Base-by-base conservation (phyloP, 2,888 invertebrate species). In the Hypolimnas misippus region DNA sequence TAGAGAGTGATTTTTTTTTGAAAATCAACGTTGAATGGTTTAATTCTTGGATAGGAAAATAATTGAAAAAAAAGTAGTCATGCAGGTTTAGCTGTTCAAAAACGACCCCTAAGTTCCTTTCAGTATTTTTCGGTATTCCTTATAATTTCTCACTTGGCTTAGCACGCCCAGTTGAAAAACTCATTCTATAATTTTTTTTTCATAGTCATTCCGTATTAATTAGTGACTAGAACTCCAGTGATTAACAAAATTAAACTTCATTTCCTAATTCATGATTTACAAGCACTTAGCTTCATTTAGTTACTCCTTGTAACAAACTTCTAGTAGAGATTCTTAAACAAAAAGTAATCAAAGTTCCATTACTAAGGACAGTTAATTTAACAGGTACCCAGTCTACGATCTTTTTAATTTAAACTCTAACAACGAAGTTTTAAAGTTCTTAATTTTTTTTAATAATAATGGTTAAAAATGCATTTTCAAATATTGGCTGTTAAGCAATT, bases 381-480 rank as follows among this genome's bases (percentile, higher is more conserved):
- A 42, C 42, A 42, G 17, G 42, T 42, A 10, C 16, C 10, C 17
- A 8, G 10, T 7, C 17, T 17, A 10, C 7, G 42, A 16, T 42
- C 42, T 42, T 19, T 17, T 42, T 17, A 17, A 42, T 42, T 42
- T 42, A 17, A 42, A 42, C 42, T 42, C 19, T 42, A 42, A 17
- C 10, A 42, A 17, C 42, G 42, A 10, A 16, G 17, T 42, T 17
- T 17, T 17, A 10, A 17, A 42, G 42, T 42, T 42, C 17, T 42
- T 16, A 42, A 17, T 16, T 19, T 19, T 10, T 19, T 17, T 16
- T 42, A 16, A 42, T 16, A 8, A 10, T 42, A 19, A 19, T 19
- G 10, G 42, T 42, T 33, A 7, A 33, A 33, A 33, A 6, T 33
- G 12, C 1, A 8, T 33, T 33, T 31, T 33, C 12, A 33, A 10